Evolutionary conservation across 1,140 invertebrate species (phyloP).

Genomic region (Hesperophylax magnus): DNA sequence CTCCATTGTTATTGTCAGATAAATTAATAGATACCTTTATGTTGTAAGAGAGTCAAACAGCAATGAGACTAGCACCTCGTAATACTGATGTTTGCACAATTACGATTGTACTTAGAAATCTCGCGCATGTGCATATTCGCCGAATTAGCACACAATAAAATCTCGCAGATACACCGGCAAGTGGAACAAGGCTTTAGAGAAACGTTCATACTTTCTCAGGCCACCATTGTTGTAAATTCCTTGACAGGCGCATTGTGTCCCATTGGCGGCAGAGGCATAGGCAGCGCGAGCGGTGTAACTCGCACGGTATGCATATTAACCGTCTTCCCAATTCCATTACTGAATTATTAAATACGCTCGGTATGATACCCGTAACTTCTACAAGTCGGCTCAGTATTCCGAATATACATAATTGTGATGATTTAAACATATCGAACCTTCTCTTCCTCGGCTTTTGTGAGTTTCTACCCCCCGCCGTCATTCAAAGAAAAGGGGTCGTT

Average conservation of each 20-base stretch:
- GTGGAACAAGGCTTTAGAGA: neutral
- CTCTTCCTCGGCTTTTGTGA: neutral
- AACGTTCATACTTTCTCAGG: conserved; percentile 23
- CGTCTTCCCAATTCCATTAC: conserved; percentile 44
- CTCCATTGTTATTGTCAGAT: no score
- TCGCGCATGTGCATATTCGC: no score
- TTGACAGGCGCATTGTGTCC: neutral
- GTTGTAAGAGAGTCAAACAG: no score
- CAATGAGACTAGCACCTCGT: no score
- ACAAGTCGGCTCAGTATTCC: conserved; percentile 15
- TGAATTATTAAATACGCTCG: conserved; percentile 46
- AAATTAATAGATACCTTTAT: no score
- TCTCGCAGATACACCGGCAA: neutral
- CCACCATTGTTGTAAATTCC: conserved; percentile 27
- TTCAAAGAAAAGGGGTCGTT: neutral
- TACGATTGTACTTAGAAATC: no score
- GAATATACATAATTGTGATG: conserved; percentile 41
- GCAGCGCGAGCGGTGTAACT: neutral
- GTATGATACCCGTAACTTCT: conserved; percentile 20
- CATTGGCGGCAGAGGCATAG: neutral
- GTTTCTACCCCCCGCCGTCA: no score
- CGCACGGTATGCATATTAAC: conserved; percentile 14
- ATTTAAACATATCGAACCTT: conserved; percentile 48
- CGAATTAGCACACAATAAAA: no score
- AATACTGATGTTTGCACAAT: no score